These are phyloP conservation scores for Dolichotis patagonum DNA, from an alignment of 2,113 vertebrate species.

Conservation along the genomic window DNA sequence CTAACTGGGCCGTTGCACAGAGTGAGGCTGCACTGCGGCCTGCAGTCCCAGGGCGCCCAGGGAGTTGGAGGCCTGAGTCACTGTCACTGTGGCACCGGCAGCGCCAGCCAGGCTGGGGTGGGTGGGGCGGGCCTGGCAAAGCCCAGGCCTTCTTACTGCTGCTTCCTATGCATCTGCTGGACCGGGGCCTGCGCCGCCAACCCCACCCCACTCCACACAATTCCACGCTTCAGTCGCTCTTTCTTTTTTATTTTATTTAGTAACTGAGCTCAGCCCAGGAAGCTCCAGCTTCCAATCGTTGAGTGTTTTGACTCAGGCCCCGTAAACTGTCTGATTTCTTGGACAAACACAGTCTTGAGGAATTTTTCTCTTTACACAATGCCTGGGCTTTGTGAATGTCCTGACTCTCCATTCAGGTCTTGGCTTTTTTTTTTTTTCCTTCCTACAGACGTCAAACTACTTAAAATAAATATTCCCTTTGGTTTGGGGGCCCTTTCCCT, in stretches of 20 bases:
- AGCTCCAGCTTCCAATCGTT: conserved; percentile 80
- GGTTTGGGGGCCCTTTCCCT: conserved; percentile 68
- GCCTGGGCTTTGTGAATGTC: conserved; percentile 68
- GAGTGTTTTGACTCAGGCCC: conserved; percentile 83
- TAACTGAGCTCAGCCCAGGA: conserved; percentile 87
- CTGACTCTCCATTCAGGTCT: conserved; percentile 62
- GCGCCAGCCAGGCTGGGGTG: neutral
- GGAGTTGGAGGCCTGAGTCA: neutral
- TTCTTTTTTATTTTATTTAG: conserved; percentile 89
- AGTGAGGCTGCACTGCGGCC: neutral
- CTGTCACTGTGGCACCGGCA: neutral
- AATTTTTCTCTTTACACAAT: conserved; percentile 79
- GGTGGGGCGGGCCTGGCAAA: neutral
- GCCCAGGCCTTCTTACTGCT: neutral
- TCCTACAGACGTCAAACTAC: conserved; percentile 79
- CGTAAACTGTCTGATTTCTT: conserved; percentile 82
- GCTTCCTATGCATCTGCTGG: conserved; percentile 44
- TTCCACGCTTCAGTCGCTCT: conserved; percentile 81
- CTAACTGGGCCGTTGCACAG: neutral
- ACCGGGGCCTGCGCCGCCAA: conserved; percentile 61
- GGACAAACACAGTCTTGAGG: conserved; percentile 69
- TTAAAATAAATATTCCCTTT: conserved; percentile 82
- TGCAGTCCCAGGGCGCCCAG: neutral
- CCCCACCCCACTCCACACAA: conserved; percentile 76
- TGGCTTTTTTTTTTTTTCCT: neutral